Base-by-base conservation (phyloP, 2,797 vertebrate species). In the Arctocebus calabarensis region DNA sequence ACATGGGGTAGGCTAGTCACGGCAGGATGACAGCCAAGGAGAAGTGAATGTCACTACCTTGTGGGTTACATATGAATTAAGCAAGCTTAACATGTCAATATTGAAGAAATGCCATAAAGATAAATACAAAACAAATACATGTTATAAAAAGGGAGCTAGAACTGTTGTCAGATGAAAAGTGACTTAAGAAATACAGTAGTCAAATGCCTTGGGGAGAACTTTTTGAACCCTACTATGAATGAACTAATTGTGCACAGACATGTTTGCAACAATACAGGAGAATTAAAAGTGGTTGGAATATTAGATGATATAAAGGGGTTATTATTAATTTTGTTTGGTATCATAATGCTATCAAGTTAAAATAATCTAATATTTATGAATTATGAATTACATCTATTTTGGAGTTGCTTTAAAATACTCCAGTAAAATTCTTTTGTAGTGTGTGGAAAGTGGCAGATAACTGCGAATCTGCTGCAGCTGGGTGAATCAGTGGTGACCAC, bases 61-160 rank as follows among this genome's bases (percentile, higher is more conserved):
- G 19, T 84, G 57, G 25, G 37, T 93, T 83, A 84, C 66, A 27
- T 32, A 64, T 64, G 57, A 91, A 55, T 87, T 40, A 64, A 48
- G 27, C 27, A 94, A 34, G 12, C 59, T 59, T n/a, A 85, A 37
- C 12, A 8, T 34, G n/a, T 34, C 23, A 81, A 23, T n/a, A 55
- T 5, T 55, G 74, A 68, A 10, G 16, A 74, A 88, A 84, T 19
- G 16, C 22, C 55, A 22, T 34, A 66, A 90, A 88, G 70, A 10
- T 29, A 78, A 90, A 11, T 71, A 75, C 85, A 43, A 66, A 82
- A 87, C 25, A 96, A 89, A 61, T 86, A 83, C 87, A 43, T 55
- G 37, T 43, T 77, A 55, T 59, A 61, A 62, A 81, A 75, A 59
- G 16, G 34, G 22, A 79, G 16, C 9, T 45, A 64, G 79, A 94